Conservation (phyloP, 2,797 vertebrate species). For the Sitta carolinensis region DNA sequence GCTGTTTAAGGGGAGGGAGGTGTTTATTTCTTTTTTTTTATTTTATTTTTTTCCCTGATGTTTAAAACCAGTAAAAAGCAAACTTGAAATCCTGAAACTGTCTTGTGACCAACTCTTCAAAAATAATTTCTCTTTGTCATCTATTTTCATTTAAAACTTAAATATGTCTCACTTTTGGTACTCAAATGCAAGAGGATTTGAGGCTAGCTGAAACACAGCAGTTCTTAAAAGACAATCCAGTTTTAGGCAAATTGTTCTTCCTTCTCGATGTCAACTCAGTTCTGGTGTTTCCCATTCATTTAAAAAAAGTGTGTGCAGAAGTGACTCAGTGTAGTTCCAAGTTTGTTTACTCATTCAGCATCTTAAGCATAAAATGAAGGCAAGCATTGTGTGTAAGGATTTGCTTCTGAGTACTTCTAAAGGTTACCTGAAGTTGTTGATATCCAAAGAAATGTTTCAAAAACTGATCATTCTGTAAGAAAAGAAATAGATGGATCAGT, state of each 20-base stretch:
- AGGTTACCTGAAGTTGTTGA: not conserved
- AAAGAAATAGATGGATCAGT: not conserved
- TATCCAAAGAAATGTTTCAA: not conserved
- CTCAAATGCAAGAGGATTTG: not conserved
- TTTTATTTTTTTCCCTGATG: not conserved
- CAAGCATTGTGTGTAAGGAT: not conserved
- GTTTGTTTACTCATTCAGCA: not conserved
- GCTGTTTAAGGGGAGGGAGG: not conserved
- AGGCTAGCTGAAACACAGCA: not conserved
- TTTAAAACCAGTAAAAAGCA: not conserved
- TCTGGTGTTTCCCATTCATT: not conserved
- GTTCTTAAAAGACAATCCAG: not conserved
- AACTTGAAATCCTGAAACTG: not conserved
- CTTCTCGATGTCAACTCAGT: rapidly evolving
- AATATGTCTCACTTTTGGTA: not conserved
- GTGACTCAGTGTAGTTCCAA: not conserved
- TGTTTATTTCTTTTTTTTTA: not conserved
- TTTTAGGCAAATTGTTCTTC: not conserved
- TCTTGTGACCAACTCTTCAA: not conserved
- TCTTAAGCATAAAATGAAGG: not conserved
- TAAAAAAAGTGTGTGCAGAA: not conserved
- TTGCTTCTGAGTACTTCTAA: not conserved
- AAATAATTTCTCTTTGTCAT: not conserved
- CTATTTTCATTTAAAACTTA: not conserved
- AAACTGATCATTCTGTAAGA: not conserved